Conservation (phyloP, 2,797 vertebrate species). For the Cephalopachus bancanus region DNA sequence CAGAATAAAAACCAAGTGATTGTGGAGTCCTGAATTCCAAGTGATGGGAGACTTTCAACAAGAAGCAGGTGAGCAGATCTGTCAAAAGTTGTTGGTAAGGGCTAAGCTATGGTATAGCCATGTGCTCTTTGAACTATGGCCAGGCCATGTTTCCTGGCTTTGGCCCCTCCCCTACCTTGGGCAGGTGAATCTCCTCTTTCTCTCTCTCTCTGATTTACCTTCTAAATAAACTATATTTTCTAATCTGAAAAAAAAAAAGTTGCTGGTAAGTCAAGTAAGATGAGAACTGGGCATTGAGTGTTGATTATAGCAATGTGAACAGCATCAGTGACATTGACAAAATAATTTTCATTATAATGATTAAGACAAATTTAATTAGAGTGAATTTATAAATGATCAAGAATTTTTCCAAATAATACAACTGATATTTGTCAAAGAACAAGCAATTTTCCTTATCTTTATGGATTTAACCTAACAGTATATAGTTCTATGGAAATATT, state of each 20-base stretch:
- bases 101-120: too few species aligned
- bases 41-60: background rate
- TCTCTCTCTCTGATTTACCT: too few species aligned
- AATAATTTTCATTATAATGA: background rate
- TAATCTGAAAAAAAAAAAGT: too few species aligned
- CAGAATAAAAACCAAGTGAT: background rate
- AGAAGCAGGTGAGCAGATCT: background rate
- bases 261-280: background rate
- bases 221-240: too few species aligned
- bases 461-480: background rate
- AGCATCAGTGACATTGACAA: background rate
- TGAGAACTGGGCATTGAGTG: background rate
- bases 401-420: background rate
- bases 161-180: too few species aligned
- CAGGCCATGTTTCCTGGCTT: too few species aligned
- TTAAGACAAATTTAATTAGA: background rate
- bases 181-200: too few species aligned
- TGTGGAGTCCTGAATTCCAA: background rate
- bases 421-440: background rate
- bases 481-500: background rate
- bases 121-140: too few species aligned
- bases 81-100: too few species aligned
- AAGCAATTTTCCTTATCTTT: background rate
- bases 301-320: background rate
- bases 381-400: background rate